Percentiles rank a stretch among this genome's conserved stretches.
These are phyloP conservation scores for Pycnomerus fuliginosus DNA, from an alignment of 2,888 invertebrate genomes.

Conservation along the genomic window DNA sequence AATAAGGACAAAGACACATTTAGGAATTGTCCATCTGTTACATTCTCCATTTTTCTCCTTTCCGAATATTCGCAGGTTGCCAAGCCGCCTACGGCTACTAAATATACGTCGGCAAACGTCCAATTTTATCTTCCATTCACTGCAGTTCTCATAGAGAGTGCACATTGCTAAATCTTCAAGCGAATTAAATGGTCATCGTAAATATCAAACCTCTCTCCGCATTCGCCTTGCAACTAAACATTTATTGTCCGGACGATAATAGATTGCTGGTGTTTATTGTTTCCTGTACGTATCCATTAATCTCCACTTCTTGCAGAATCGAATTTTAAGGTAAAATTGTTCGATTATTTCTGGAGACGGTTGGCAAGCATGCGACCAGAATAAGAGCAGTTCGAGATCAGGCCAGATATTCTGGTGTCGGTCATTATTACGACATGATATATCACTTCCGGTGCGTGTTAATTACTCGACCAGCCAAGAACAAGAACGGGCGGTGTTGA, in stretches of 20 bases:
- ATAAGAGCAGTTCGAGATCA: slow-evolving; percentile 33
- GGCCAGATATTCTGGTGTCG: slow-evolving; percentile 49
- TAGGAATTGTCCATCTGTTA: slow-evolving; percentile 52
- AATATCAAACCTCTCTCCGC: slow-evolving; percentile 5
- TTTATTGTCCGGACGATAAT: slow-evolving; percentile 1
- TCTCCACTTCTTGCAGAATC: no score
- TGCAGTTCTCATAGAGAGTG: slow-evolving; percentile 40
- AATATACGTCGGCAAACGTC: slow-evolving; percentile 54
- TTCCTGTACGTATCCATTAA: no score
- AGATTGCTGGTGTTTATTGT: neutral
- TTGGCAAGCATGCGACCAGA: slow-evolving; percentile 18
- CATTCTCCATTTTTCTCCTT: slow-evolving; percentile 47
- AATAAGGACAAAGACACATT: slow-evolving; percentile 26
- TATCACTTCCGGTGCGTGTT: slow-evolving; percentile 53
- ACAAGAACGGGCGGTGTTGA: slow-evolving; percentile 40
- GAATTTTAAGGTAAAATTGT: no score
- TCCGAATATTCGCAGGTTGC: slow-evolving; percentile 53
- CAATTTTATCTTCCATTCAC: slow-evolving; percentile 57
- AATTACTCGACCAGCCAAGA: slow-evolving; percentile 48
- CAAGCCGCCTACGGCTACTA: slow-evolving; percentile 55
- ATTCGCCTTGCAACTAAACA: slow-evolving; percentile 1
- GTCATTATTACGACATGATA: slow-evolving; percentile 54
- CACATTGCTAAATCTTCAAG: slow-evolving; percentile 28
- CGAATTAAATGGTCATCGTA: slow-evolving; percentile 12
- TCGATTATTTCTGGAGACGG: slow-evolving; percentile 18